These are phyloP conservation scores for Polyergus mexicanus DNA, from an alignment of 1,140 invertebrate genomes.

Conservation along the genomic window DNA sequence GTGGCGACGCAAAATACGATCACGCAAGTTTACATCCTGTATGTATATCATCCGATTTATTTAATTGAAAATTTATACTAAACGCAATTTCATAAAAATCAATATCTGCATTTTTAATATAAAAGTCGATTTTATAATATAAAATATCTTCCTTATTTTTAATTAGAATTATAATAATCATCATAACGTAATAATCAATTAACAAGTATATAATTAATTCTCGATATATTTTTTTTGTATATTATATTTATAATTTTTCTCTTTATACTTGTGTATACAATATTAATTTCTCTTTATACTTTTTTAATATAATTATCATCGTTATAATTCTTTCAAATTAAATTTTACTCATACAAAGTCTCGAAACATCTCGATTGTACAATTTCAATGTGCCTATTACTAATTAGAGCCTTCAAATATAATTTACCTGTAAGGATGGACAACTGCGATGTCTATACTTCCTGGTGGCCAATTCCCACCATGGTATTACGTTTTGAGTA, in stretches of 20 bases:
- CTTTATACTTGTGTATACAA: too few species aligned
- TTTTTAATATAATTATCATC: background rate
- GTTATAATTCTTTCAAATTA: conserved; percentile 10
- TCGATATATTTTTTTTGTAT: too few species aligned
- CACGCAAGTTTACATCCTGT: background rate
- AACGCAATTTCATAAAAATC: background rate
- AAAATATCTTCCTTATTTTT: too few species aligned
- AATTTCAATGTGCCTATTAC: background rate
- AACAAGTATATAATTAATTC: too few species aligned
- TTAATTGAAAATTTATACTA: background rate
- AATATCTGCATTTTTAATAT: background rate
- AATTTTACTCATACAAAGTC: background rate
- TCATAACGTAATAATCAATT: too few species aligned
- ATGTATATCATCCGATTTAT: background rate
- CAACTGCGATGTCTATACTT: conserved; percentile 91
- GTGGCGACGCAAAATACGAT: background rate
- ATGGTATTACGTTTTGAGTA: conserved; percentile 88
- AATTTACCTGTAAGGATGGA: conserved; percentile 89
- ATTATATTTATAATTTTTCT: too few species aligned
- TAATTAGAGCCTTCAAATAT: background rate
- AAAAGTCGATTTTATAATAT: background rate
- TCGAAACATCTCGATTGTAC: background rate
- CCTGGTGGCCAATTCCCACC: conserved; percentile 94
- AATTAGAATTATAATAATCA: too few species aligned
- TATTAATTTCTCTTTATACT: background rate